These are phyloP conservation scores for Ramazzottius varieornatus DNA, from an alignment of 2,888 invertebrate genomes.

Conservation along the genomic window DNA sequence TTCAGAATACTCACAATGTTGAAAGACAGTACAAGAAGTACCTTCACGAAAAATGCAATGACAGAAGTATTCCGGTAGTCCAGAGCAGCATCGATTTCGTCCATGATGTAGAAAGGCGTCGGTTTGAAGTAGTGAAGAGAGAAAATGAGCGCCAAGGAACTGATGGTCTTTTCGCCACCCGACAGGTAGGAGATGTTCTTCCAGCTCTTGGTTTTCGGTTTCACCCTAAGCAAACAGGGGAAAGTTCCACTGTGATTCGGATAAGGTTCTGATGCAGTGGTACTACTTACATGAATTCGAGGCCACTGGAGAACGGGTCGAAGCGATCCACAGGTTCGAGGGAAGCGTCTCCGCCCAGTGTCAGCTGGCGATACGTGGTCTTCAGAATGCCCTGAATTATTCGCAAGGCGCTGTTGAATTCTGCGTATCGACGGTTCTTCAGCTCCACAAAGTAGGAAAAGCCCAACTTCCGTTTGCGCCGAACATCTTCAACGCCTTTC, in stretches of 20 bases:
- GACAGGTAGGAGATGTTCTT: slow-evolving; percentile 88
- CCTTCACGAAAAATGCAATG: slow-evolving; percentile 85
- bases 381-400: slow-evolving; percentile 71
- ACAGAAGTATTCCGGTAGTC: slow-evolving; percentile 97
- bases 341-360: slow-evolving; percentile 86
- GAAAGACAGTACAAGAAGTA: slow-evolving; percentile 17
- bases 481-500: neutral
- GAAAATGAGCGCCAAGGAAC: slow-evolving; percentile 81
- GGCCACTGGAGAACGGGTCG: slow-evolving; percentile 87
- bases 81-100: slow-evolving; percentile 90
- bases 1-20: neutral
- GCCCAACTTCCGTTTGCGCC: neutral
- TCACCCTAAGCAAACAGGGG: slow-evolving; percentile 37
- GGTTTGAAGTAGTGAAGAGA: slow-evolving; percentile 94
- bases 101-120: slow-evolving; percentile 89
- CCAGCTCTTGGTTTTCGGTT: slow-evolving; percentile 95
- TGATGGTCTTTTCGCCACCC: slow-evolving; percentile 91
- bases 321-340: slow-evolving; percentile 72
- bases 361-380: slow-evolving; percentile 95
- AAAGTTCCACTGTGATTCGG: neutral
- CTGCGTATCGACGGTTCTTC: slow-evolving; percentile 40
- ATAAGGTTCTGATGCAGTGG: neutral
- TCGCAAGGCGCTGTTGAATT: slow-evolving; percentile 60
- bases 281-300: slow-evolving; percentile 34
- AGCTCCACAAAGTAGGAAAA: slow-evolving; percentile 24